Conservation (phyloP, 2,113 vertebrate genomes). For the Lepisosteus oculatus region DNA sequence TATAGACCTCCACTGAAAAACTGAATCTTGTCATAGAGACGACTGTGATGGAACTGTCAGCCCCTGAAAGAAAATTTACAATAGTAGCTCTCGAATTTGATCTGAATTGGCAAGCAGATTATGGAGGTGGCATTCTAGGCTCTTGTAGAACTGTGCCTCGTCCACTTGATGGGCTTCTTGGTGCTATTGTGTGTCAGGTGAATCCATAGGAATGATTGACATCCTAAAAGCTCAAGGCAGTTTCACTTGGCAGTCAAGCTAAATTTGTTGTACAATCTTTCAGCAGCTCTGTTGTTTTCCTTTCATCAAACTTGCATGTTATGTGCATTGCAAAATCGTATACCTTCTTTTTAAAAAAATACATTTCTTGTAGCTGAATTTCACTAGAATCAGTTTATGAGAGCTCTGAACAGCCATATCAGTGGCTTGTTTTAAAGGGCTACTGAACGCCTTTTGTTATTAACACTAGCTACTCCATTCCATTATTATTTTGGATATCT, state of each 20-base stretch:
- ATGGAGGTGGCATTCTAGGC: conserved; percentile 51
- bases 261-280: conserved; percentile 24
- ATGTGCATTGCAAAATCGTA: too few relatives aligned
- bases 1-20: conserved; percentile 15
- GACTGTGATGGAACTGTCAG: conserved; percentile 40
- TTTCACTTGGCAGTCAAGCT: conserved; percentile 38
- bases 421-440: too few relatives aligned
- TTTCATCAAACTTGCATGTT: not conserved
- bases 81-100: conserved; percentile 36
- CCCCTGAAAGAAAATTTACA: conserved; percentile 14
- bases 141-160: conserved; percentile 27
- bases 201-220: conserved; percentile 19
- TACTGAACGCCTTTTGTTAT: too few relatives aligned
- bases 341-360: too few relatives aligned
- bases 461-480: too few relatives aligned
- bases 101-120: conserved; percentile 56
- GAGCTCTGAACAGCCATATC: too few relatives aligned
- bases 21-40: conserved; percentile 31
- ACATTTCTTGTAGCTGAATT: too few relatives aligned
- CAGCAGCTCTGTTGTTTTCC: not conserved
- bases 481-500: too few relatives aligned
- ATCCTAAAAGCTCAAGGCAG: conserved; percentile 21
- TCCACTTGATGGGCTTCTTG: conserved; percentile 22
- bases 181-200: conserved; percentile 30
- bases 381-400: too few relatives aligned